These are phyloP conservation scores for Crocodylus rhombifer DNA, from an alignment of 2,797 vertebrate genomes.

Conservation along the genomic window DNA sequence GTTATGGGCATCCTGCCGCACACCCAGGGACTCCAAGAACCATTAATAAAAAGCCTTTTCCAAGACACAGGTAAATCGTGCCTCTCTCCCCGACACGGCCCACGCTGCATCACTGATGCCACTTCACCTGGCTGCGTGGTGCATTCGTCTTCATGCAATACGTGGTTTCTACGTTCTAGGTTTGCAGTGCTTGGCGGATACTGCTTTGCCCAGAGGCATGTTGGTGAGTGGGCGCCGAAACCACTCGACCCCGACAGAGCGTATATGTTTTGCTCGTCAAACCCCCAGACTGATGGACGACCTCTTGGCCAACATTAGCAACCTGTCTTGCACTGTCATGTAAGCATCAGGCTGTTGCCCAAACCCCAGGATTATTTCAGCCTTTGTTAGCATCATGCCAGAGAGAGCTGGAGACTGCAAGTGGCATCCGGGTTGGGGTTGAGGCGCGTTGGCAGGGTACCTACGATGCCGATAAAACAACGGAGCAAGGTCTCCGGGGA, in stretches of 20 bases:
- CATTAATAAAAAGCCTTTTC: neutral
- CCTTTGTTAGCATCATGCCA: neutral
- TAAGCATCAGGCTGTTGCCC: neutral
- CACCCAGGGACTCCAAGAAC: neutral
- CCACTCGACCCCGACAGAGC: neutral
- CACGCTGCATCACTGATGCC: neutral
- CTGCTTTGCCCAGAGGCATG: neutral
- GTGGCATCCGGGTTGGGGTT: neutral
- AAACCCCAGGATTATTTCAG: neutral
- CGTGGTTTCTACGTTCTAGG: neutral
- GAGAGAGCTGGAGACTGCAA: neutral
- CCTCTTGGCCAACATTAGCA: neutral
- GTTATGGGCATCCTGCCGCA: neutral
- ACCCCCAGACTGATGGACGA: neutral
- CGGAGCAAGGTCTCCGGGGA: neutral
- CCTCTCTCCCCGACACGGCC: neutral
- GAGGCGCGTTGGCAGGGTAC: neutral
- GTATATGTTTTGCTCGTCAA: too few species aligned
- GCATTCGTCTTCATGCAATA: neutral
- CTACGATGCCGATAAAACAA: neutral
- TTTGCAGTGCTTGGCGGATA: neutral
- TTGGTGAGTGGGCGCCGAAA: neutral
- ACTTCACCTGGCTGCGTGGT: rapidly evolving
- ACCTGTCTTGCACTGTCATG: neutral
- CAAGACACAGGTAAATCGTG: neutral